These are phyloP conservation scores for Plebejus anna DNA, from an alignment of 2,888 invertebrate genomes.

Conservation along the genomic window DNA sequence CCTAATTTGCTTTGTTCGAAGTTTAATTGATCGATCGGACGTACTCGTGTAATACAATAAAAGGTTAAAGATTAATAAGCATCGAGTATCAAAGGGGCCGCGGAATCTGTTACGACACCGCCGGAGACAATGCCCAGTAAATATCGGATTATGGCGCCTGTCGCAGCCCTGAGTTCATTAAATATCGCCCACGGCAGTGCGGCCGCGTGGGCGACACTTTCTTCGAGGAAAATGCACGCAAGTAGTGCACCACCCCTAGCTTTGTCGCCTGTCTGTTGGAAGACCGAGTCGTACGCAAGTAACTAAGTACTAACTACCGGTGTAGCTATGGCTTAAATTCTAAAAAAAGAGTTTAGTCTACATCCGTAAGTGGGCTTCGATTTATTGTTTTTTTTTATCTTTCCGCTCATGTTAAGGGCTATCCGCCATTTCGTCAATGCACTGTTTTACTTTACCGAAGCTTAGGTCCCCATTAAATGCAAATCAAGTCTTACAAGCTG, in stretches of 20 bases:
- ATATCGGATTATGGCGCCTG: constrained; percentile 53
- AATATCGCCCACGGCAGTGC: constrained; percentile 50
- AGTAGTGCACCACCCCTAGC: background rate
- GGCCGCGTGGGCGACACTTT: constrained; percentile 44
- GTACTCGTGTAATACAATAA: constrained; percentile 34
- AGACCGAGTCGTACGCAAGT: background rate
- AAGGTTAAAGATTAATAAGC: constrained; percentile 41
- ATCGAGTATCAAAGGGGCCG: constrained; percentile 43
- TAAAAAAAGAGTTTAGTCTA: background rate
- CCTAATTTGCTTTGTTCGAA: constrained; percentile 24
- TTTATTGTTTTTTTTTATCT: background rate
- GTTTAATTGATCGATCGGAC: constrained; percentile 30
- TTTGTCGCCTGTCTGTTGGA: background rate
- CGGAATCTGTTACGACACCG: constrained; percentile 39
- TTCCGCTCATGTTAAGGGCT: background rate
- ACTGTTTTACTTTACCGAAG: background rate
- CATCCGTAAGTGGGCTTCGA: too few species aligned
- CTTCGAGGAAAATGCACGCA: background rate
- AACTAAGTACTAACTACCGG: background rate
- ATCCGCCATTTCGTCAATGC: background rate
- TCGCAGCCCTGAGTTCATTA: constrained; percentile 56
- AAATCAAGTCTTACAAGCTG: background rate
- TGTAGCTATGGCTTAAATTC: background rate
- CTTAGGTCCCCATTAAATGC: background rate
- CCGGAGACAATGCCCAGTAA: constrained; percentile 54